A percentile compares a stretch with the other conserved stretches of the same genome.
These are phyloP conservation scores for Nasonia oneida DNA, from an alignment of 2,888 invertebrate genomes.

Conservation along the genomic window DNA sequence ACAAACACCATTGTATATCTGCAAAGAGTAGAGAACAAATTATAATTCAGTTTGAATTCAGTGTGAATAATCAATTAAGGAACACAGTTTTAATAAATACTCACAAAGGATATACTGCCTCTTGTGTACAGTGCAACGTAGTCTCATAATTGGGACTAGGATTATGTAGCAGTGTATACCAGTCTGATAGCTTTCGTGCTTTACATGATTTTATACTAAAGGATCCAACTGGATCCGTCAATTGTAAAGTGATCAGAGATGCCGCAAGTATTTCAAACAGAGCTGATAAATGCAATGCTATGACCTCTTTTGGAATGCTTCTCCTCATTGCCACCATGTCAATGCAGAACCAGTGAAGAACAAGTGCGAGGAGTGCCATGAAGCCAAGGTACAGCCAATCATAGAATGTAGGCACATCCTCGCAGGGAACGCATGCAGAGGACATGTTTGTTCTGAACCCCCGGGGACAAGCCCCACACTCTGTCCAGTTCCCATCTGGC, in stretches of 20 bases:
- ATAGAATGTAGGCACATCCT: constrained; percentile 88
- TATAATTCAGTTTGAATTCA: background rate
- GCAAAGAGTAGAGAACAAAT: constrained; percentile 70
- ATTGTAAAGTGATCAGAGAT: constrained; percentile 87
- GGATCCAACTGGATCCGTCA: constrained; percentile 91
- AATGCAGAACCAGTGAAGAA: constrained; percentile 96
- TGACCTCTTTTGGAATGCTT: constrained; percentile 87
- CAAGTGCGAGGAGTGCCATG: constrained; percentile 93
- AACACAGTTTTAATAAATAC: constrained; percentile 74
- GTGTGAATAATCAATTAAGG: background rate
- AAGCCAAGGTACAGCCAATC: constrained; percentile 97
- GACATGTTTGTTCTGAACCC: constrained; percentile 88
- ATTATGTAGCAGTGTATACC: constrained; percentile 98
- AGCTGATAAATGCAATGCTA: constrained; percentile 90
- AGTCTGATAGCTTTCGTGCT: constrained; percentile 92
- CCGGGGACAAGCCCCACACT: constrained; percentile 92
- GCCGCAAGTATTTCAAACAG: constrained; percentile 90
- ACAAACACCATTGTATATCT: constrained; percentile 96
- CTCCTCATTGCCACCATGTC: constrained; percentile 89
- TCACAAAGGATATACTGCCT: constrained; percentile 98
- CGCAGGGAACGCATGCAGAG: constrained; percentile 89
- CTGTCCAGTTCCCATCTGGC: constrained; percentile 86
- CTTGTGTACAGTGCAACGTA: constrained; percentile 96
- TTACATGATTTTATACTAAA: constrained; percentile 89
- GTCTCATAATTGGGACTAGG: constrained; percentile 95